Conservation (phyloP, 2,797 vertebrate species). For the Sebastes reedi region DNA sequence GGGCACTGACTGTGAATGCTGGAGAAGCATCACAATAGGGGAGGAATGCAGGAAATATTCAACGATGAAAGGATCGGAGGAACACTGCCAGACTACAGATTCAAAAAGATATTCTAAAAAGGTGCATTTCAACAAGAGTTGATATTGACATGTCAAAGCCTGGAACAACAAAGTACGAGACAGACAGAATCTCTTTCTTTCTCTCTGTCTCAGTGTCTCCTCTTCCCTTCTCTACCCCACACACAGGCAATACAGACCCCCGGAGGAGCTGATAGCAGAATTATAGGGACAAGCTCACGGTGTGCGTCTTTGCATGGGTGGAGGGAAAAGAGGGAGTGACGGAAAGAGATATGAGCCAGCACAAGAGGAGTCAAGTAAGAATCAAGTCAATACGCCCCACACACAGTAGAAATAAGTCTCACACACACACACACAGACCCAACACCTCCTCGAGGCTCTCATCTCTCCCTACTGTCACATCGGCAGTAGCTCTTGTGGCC, state of each 20-base stretch:
- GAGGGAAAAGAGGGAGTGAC: slow-evolving; percentile 4
- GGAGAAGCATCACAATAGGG: slow-evolving; percentile 22
- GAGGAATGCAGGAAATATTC: slow-evolving; percentile 26
- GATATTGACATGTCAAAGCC: slow-evolving; percentile 57
- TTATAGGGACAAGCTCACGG: slow-evolving; percentile 34
- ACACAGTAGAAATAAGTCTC: slow-evolving; percentile 14
- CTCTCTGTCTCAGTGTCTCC: not conserved
- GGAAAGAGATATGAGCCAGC: slow-evolving; percentile 20
- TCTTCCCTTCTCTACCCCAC: not conserved
- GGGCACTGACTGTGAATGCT: slow-evolving; percentile 21
- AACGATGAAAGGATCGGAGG: slow-evolving; percentile 29
- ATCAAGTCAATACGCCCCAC: slow-evolving; percentile 23
- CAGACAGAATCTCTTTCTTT: slow-evolving; percentile 40
- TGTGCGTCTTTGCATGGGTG: not conserved
- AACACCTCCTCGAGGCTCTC: slow-evolving; percentile 50
- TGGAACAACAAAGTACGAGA: slow-evolving; percentile 49
- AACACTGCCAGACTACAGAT: slow-evolving; percentile 34
- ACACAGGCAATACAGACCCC: slow-evolving; percentile 21
- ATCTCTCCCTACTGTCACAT: slow-evolving; percentile 56
- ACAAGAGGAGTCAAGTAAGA: slow-evolving; percentile 17
- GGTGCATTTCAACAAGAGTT: slow-evolving; percentile 13
- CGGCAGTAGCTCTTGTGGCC: slow-evolving; percentile 39
- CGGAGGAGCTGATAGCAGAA: slow-evolving; percentile 51
- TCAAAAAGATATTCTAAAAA: slow-evolving; percentile 34
- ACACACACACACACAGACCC: slow-evolving; percentile 30